Percentiles rank a stretch among this genome's conserved stretches.
Conservation (phyloP, 2,888 invertebrate species). For the Watsonalla cultraria region DNA sequence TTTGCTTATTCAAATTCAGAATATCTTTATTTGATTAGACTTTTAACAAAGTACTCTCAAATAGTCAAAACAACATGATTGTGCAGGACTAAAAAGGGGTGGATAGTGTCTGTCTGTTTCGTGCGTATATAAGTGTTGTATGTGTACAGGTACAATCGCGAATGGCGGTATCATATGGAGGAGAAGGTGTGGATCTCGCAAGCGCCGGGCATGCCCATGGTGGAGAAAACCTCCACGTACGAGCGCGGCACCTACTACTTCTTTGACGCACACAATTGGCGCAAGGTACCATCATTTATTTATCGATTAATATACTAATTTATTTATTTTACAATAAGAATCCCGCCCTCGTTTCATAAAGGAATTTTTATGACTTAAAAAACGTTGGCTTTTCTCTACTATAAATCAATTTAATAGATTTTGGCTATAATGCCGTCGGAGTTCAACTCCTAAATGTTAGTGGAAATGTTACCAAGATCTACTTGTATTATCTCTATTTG, state of each 20-base stretch:
- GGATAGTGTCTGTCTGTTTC: too few relatives aligned
- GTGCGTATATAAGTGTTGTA: background rate
- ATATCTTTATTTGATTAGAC: background rate
- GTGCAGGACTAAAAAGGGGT: background rate
- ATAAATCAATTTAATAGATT: too few relatives aligned
- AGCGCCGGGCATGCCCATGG: constrained; percentile 95
- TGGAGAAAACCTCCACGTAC: constrained; percentile 96
- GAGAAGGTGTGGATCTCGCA: constrained; percentile 99
- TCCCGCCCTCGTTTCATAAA: too few relatives aligned
- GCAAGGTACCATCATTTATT: constrained; percentile 80
- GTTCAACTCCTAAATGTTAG: too few relatives aligned
- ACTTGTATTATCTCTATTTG: too few relatives aligned
- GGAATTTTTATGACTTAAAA: too few relatives aligned
- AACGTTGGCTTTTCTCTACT: too few relatives aligned
- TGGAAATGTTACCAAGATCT: too few relatives aligned
- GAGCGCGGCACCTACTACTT: constrained; percentile 99
- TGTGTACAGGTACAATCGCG: constrained; percentile 91
- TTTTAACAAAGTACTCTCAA: background rate
- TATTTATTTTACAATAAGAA: too few relatives aligned
- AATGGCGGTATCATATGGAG: constrained; percentile 99
- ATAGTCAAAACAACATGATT: background rate
- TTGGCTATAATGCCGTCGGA: too few relatives aligned
- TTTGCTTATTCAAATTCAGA: background rate
- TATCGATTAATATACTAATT: too few relatives aligned
- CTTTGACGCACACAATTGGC: constrained; percentile 99